Percentiles rank a stretch among this genome's conserved stretches.
These are phyloP conservation scores for Salminus brasiliensis DNA, from an alignment of 2,113 vertebrate species.

Conservation along the genomic window DNA sequence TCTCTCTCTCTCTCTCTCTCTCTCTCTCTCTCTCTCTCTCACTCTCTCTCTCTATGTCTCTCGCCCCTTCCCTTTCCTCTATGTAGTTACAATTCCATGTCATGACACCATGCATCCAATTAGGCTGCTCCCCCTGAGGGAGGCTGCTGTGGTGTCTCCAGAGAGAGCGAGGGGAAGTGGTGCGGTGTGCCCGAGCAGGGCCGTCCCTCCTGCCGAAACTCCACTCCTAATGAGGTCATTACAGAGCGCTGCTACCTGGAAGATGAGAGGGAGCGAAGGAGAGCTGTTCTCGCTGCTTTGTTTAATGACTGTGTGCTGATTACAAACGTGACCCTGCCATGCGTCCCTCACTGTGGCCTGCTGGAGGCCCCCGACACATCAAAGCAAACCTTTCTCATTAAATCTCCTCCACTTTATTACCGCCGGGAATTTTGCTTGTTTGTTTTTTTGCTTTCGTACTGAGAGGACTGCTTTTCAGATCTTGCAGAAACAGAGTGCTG, in stretches of 20 bases:
- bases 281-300: slow-evolving; percentile 6
- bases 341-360: neutral
- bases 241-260: slow-evolving; percentile 34
- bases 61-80: too few relatives aligned
- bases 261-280: slow-evolving; percentile 4
- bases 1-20: neutral
- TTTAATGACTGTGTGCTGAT: slow-evolving; percentile 31
- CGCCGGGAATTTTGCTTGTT: neutral
- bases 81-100: slow-evolving; percentile 14
- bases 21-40: neutral
- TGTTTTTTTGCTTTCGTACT: neutral
- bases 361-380: slow-evolving; percentile 17
- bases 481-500: neutral
- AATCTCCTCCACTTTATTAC: slow-evolving; percentile 6
- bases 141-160: neutral
- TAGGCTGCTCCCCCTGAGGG: slow-evolving; percentile 22
- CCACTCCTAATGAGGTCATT: slow-evolving; percentile 32
- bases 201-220: slow-evolving; percentile 3
- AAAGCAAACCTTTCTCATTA: slow-evolving; percentile 34
- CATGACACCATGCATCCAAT: slow-evolving; percentile 35
- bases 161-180: slow-evolving; percentile 11
- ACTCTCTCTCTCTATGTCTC: neutral
- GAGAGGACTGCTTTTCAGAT: neutral
- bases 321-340: slow-evolving; percentile 19
- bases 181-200: neutral